Evolutionary conservation across 2,797 vertebrate species (phyloP).

Genomic region (Melanotaenia parkinsoni): DNA sequence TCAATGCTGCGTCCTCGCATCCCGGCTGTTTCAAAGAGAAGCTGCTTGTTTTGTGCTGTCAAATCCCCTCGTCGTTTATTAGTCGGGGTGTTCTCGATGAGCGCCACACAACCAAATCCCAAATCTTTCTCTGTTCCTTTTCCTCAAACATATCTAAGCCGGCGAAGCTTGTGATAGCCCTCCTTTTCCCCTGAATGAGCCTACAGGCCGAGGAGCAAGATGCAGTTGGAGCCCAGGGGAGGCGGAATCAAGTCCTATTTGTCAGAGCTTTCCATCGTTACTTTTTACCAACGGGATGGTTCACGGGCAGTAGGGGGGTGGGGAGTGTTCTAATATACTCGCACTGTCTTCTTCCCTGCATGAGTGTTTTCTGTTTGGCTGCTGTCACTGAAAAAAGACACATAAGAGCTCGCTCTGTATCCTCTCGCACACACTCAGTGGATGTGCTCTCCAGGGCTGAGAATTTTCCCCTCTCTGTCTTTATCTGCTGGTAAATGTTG

Average conservation of each 20-base stretch:
- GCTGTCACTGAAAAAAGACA: conserved; percentile 91
- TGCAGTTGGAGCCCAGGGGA: conserved; percentile 83
- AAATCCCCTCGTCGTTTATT: conserved; percentile 76
- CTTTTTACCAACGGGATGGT: conserved; percentile 75
- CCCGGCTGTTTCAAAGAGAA: conserved; percentile 51
- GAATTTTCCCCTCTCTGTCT: conserved; percentile 88
- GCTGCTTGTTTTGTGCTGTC: conserved; percentile 41
- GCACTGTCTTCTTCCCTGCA: conserved; percentile 77
- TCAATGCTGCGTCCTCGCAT: conserved; percentile 30
- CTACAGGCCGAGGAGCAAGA: conserved; percentile 49
- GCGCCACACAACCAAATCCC: conserved; percentile 44
- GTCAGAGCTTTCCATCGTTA: conserved; percentile 93
- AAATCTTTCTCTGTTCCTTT: conserved; percentile 40
- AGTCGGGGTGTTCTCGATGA: conserved; percentile 49
- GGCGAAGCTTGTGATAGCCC: conserved; percentile 45
- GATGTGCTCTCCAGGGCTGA: conserved; percentile 86
- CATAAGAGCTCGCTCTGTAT: conserved; percentile 83
- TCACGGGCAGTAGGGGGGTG: conserved; percentile 5
- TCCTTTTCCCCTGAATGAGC: conserved; percentile 35
- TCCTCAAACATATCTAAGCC: conserved; percentile 55
- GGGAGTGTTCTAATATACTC: conserved; percentile 57
- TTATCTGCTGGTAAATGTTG: conserved; percentile 92
- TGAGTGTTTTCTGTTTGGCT: conserved; percentile 91
- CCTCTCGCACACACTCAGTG: conserved; percentile 80
- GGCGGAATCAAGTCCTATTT: conserved; percentile 90